Percentiles rank a stretch among this genome's conserved stretches.
phyloP scores from a whole-genome alignment of 2,113 vertebrate genomes.

The Silurus meridionalis region DNA sequence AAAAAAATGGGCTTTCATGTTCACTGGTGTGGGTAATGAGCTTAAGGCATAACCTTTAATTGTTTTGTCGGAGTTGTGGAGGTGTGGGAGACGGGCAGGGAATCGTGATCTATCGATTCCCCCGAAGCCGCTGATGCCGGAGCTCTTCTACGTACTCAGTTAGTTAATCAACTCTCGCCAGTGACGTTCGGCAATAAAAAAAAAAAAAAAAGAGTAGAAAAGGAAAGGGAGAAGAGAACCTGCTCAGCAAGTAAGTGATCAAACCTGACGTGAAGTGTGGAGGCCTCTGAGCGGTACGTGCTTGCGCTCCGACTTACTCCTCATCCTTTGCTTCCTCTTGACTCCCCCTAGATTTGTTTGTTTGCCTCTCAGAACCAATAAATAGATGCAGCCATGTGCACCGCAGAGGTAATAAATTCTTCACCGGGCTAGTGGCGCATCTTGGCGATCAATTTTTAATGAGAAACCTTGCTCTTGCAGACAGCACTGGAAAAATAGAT shows the following conservation, averaged over 20 bases:
- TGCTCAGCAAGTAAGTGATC: slow-evolving; percentile 26
- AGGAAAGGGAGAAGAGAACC: slow-evolving; percentile 6
- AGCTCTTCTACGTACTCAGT: slow-evolving; percentile 43
- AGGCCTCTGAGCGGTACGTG: slow-evolving; percentile 1
- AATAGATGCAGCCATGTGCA: slow-evolving; percentile 57
- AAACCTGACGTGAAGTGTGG: background rate
- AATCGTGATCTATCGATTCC: slow-evolving; percentile 52
- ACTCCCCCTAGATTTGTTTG: slow-evolving; percentile 66
- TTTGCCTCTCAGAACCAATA: slow-evolving; percentile 68
- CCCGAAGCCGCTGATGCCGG: slow-evolving; percentile 34
- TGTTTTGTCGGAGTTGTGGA: slow-evolving; percentile 50
- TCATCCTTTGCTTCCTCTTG: slow-evolving; percentile 45
- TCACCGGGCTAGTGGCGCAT: slow-evolving; percentile 70
- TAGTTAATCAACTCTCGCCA: slow-evolving; percentile 49
- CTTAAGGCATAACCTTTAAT: slow-evolving; percentile 50
- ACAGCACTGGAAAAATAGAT: slow-evolving; percentile 57
- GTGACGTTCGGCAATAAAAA: slow-evolving; percentile 37
- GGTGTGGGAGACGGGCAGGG: slow-evolving; percentile 8
- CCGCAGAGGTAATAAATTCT: slow-evolving; percentile 74
- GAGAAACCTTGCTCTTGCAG: slow-evolving; percentile 70
- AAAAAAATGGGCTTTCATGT: slow-evolving; percentile 48
- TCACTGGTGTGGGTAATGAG: slow-evolving; percentile 54
- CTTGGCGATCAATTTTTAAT: slow-evolving; percentile 81
- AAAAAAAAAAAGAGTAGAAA: slow-evolving; percentile 34
- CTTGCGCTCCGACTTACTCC: slow-evolving; percentile 21